phyloP scores from a whole-genome alignment of 2,888 invertebrate species.

The Strigamia crassipes region DNA sequence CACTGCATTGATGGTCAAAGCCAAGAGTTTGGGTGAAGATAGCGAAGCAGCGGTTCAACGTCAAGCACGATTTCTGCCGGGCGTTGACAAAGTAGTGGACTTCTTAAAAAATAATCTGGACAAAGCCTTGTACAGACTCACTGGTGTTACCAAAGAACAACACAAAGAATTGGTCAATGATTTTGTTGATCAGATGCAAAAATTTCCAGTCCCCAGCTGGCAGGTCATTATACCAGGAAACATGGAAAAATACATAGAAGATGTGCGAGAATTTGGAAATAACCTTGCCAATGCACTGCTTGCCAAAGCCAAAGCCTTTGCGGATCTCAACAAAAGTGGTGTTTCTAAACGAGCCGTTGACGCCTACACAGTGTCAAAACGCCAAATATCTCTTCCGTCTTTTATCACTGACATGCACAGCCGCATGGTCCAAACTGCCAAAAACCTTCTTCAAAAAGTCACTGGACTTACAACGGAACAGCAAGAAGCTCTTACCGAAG shows the following conservation, averaged over 20 bases:
- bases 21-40: neutral
- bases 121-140: neutral
- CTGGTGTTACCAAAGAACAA: neutral
- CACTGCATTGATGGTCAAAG: neutral
- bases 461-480: neutral
- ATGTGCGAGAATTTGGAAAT: neutral
- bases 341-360: no score
- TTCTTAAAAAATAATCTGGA: no score
- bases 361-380: no score
- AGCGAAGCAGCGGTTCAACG: neutral
- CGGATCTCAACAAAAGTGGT: neutral
- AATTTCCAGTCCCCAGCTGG: neutral
- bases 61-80: neutral
- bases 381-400: neutral
- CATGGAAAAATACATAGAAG: neutral
- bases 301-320: neutral
- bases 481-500: neutral
- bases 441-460: neutral
- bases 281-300: neutral
- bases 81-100: neutral
- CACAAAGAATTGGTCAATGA: neutral
- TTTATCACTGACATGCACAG: neutral
- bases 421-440: neutral
- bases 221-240: neutral
- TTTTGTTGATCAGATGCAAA: neutral